A percentile compares a stretch with the other conserved stretches of the same genome.
Conservation (phyloP, 2,113 vertebrate species). For the Trogon melanurus region DNA sequence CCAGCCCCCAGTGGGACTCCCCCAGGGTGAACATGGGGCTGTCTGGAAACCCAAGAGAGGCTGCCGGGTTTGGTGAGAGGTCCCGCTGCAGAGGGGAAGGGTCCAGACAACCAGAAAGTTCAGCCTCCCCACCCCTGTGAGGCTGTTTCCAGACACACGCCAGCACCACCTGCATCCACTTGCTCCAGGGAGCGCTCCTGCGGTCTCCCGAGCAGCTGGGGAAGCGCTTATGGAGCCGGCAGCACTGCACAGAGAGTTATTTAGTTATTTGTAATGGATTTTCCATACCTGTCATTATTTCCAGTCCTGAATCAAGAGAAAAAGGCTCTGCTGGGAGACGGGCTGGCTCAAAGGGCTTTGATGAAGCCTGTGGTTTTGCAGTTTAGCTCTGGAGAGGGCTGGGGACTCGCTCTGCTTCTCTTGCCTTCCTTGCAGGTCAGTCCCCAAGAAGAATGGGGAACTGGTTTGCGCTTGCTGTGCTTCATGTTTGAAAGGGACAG, state of each 20-base stretch:
- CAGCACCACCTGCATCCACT: not conserved
- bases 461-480: not conserved
- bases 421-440: not conserved
- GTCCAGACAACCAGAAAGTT: not conserved
- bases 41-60: not conserved
- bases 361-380: not conserved
- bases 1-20: not conserved
- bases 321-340: not conserved
- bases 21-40: fast-evolving
- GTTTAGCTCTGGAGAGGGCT: not conserved
- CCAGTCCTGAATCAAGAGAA: not conserved
- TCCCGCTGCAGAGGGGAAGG: not conserved
- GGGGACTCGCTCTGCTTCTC: not conserved
- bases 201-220: not conserved
- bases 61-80: not conserved
- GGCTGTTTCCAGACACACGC: not conserved
- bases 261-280: conserved; percentile 5
- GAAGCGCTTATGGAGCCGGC: not conserved
- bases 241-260: not conserved
- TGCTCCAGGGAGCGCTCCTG: not conserved
- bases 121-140: not conserved
- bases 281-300: conserved; percentile 3
- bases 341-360: not conserved
- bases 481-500: not conserved
- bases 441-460: not conserved